Conservation (phyloP, 37 sponge, comb jelly and placozoan species). For the Axinella damicornis region DNA sequence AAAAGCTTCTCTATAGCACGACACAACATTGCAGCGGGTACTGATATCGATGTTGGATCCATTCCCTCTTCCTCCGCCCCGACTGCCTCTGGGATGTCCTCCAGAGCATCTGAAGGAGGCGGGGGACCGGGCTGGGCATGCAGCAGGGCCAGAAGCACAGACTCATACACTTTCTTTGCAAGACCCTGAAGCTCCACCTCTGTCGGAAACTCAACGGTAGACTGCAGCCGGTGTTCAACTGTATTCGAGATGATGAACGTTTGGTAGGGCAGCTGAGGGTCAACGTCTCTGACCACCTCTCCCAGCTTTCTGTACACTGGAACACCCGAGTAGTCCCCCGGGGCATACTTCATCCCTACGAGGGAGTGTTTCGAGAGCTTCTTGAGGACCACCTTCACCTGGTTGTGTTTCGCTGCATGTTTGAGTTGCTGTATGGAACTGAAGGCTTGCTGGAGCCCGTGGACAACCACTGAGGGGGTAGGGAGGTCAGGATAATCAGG, state of each 20-base stretch:
- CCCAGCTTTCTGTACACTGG: neutral
- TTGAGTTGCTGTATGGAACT: too few relatives aligned
- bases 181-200: conserved; percentile 65
- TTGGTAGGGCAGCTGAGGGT: conserved; percentile 31
- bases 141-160: conserved; percentile 31
- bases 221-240: conserved; percentile 41
- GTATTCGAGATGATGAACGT: conserved; percentile 60
- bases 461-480: too few relatives aligned
- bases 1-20: conserved; percentile 16
- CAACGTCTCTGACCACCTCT: too few relatives aligned
- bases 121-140: conserved; percentile 10
- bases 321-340: conserved; percentile 25
- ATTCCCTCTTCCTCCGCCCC: neutral
- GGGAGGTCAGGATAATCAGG: too few relatives aligned
- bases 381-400: neutral
- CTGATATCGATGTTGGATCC: neutral
- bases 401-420: too few relatives aligned
- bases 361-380: conserved; percentile 22
- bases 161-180: conserved; percentile 29
- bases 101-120: neutral
- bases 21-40: neutral
- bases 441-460: too few relatives aligned
- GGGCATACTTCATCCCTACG: conserved; percentile 6
- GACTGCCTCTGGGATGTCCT: neutral
- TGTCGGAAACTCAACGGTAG: conserved; percentile 8